A percentile compares a stretch with the other conserved stretches of the same genome.
phyloP scores from a whole-genome alignment of 2,797 vertebrate species.

The Dermochelys coriacea region DNA sequence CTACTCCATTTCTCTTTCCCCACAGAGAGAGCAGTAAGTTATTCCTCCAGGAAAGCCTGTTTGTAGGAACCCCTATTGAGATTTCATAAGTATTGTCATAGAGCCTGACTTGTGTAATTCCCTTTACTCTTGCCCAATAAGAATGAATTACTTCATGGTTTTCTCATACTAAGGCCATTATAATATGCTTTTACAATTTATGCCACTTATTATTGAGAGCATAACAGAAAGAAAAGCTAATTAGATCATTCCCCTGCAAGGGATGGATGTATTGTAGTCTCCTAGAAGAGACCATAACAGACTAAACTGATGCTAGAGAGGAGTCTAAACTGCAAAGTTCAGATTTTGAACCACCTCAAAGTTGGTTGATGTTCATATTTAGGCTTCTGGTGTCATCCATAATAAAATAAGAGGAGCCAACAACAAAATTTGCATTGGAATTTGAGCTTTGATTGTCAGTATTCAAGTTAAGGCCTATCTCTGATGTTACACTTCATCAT shows the following conservation, averaged over 20 bases:
- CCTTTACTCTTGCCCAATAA: neutral
- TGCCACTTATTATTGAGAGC: neutral
- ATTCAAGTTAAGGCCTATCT: neutral
- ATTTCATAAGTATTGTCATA: neutral
- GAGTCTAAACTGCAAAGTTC: neutral
- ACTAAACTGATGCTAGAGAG: neutral
- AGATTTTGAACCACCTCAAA: neutral
- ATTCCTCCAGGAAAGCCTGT: neutral
- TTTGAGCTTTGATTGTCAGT: neutral
- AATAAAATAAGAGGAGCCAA: neutral
- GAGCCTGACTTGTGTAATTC: neutral
- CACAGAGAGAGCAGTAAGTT: neutral
- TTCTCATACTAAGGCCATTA: slow-evolving; percentile 1
- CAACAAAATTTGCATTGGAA: neutral
- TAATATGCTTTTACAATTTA: neutral
- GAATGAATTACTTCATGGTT: neutral
- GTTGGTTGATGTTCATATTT: neutral
- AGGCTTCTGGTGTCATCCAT: neutral
- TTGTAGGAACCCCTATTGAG: neutral
- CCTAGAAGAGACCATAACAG: neutral
- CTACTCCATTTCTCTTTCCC: neutral
- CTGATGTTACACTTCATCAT: neutral
- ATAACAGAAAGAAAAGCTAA: neutral
- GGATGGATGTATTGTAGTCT: neutral
- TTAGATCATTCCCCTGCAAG: neutral